Percentiles rank a stretch among this genome's conserved stretches.
phyloP scores from a whole-genome alignment of 2,113 vertebrate genomes.

The Crotalus viridis region DNA sequence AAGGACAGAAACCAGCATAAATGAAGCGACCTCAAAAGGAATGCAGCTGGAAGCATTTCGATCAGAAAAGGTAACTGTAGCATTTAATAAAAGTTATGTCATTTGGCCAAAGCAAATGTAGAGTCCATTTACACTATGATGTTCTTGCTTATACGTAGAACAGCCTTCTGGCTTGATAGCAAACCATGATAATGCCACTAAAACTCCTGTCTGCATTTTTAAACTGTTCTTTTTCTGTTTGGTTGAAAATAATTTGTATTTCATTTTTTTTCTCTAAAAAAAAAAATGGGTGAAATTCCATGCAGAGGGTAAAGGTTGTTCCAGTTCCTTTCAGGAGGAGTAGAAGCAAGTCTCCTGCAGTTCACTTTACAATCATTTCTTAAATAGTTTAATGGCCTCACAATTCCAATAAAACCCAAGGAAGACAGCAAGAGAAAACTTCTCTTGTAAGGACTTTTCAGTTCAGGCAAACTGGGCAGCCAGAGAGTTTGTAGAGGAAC shows the following conservation, averaged over 20 bases:
- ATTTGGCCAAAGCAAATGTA: conserved; percentile 12
- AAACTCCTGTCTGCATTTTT: neutral
- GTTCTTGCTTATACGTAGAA: conserved; percentile 16
- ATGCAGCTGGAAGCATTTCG: conserved; percentile 69
- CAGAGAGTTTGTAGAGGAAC: neutral
- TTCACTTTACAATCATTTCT: neutral
- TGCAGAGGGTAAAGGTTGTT: neutral
- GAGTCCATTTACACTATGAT: conserved; percentile 21
- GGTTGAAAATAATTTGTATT: neutral
- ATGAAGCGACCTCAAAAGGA: conserved; percentile 66
- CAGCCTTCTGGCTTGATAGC: conserved; percentile 4
- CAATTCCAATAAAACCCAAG: neutral
- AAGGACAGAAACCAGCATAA: conserved; percentile 57
- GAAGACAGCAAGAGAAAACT: neutral
- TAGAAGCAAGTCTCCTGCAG: neutral
- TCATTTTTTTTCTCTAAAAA: neutral
- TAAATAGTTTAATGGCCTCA: neutral
- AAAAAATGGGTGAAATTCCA: neutral
- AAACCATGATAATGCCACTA: neutral
- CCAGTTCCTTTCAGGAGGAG: neutral
- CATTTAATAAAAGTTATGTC: conserved; percentile 20
- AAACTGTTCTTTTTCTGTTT: neutral
- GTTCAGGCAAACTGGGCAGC: neutral
- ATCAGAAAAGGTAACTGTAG: conserved; percentile 76
- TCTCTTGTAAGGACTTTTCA: neutral